Base-by-base conservation (phyloP, 2,113 vertebrate species). In the Cairina moschata region DNA sequence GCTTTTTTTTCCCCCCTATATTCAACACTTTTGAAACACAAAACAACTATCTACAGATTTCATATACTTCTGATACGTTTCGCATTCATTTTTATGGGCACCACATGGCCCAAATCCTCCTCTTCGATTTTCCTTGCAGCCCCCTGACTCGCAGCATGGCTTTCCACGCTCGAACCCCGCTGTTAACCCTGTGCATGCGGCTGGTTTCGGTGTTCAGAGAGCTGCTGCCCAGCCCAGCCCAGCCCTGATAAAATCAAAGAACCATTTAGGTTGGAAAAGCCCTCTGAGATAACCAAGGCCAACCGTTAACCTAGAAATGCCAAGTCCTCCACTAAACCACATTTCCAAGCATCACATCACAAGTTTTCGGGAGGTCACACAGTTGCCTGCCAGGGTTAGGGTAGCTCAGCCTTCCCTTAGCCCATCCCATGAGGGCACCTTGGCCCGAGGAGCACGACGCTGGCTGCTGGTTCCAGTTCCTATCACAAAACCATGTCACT, bases 381-480 rank as follows among this genome's bases (percentile, higher is more conserved):
- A 5, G 0, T 6, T 31, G 38, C 26, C 28, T 13, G 0, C 44
- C 7, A 48, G 1, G 1, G 7, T 13, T 4, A 11, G 22, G 54
- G 44, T 3, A 26, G 50, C 12, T 31, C 63, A 83, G 44, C 66
- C 72, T 60, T 22, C 73, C 36, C 13, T 13, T 11, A 59, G 3
- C 8, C 69, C 42, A 13, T 2, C 31, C 38, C 8, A 1, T 1
- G 32, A 56, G 58, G 85, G 75, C 22, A 29, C 60, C 48, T 18
- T 10, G 75, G 46, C 26, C 63, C 7, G 28, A 55, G 44, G 65
- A 60, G 16, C 46, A 6, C 0, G 7, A 65, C 48, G 44, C 32
- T 58, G 62, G 31, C 26, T 4, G 0, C 6, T 4, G 52, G 66
- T 12, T n/a, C 54, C 25, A 38, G 34, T 18, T 48, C 20, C 3